phyloP scores from a whole-genome alignment of 2,113 vertebrate species.

The Sylvia atricapilla region DNA sequence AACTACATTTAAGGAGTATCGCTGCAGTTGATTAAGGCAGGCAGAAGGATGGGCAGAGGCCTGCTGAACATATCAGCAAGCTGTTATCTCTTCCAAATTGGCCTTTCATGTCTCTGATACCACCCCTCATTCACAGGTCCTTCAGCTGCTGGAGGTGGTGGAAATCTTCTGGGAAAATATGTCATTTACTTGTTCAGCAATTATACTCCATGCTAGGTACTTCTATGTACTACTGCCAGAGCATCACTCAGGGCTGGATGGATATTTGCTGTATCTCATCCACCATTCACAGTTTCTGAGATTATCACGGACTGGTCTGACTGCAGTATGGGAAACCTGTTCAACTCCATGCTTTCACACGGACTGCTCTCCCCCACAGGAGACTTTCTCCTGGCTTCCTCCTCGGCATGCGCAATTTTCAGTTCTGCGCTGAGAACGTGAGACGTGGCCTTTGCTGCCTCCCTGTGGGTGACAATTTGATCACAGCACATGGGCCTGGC shows the following conservation, averaged over 20 bases:
- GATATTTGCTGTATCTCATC: not conserved
- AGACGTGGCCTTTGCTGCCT: constrained; percentile 42
- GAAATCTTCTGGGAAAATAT: not conserved
- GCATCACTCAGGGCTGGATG: not conserved
- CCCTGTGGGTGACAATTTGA: not conserved
- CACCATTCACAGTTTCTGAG: not conserved
- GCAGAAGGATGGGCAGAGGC: not conserved
- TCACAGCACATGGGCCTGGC: not conserved
- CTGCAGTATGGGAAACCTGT: not conserved
- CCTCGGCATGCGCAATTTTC: fast-evolving
- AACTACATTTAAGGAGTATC: not conserved
- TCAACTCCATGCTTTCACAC: not conserved
- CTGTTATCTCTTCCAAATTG: not conserved
- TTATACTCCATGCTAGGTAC: not conserved
- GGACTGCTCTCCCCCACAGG: not conserved
- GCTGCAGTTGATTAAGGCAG: not conserved
- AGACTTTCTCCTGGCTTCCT: not conserved
- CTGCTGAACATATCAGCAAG: not conserved
- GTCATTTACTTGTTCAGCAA: not conserved
- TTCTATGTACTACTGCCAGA: not conserved
- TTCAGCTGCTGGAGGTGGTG: not conserved
- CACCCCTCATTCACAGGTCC: not conserved
- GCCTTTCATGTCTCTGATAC: not conserved
- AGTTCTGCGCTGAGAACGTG: not conserved
- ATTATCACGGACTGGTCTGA: not conserved